These are phyloP conservation scores for Phrynosoma blainvillii DNA, from an alignment of 2,113 vertebrate species.

Conservation along the genomic window DNA sequence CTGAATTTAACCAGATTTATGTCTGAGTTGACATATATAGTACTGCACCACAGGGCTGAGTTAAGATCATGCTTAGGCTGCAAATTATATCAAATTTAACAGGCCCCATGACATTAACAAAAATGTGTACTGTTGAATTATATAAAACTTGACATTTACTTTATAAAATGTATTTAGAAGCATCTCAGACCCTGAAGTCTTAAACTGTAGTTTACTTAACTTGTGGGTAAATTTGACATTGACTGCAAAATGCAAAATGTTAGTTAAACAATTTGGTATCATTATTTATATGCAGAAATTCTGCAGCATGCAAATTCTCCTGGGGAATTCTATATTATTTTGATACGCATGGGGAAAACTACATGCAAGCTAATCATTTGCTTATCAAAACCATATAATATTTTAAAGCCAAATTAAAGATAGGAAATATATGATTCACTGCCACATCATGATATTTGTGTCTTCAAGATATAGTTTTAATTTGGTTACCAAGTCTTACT, in stretches of 20 bases:
- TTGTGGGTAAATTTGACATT: too few species aligned
- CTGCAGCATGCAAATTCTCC: neutral
- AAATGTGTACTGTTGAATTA: too few species aligned
- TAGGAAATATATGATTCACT: neutral
- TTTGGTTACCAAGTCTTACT: too few species aligned
- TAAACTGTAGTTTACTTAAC: too few species aligned
- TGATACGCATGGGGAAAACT: conserved; percentile 4
- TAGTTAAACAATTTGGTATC: neutral
- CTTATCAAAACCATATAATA: neutral
- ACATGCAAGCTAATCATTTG: neutral
- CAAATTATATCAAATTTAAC: too few species aligned
- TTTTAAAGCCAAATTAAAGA: neutral
- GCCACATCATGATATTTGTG: neutral
- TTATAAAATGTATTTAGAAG: too few species aligned
- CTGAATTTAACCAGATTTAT: neutral
- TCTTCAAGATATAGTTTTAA: neutral
- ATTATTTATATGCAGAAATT: conserved; percentile 1
- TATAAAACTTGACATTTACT: too few species aligned
- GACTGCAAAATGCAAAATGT: neutral
- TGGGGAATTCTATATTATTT: neutral
- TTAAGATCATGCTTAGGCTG: too few species aligned
- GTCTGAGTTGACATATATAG: neutral
- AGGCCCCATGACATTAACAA: too few species aligned
- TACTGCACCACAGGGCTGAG: too few species aligned
- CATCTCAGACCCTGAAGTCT: too few species aligned